These are phyloP conservation scores for Promerops cafer DNA, from an alignment of 2,113 vertebrate species.

Conservation along the genomic window DNA sequence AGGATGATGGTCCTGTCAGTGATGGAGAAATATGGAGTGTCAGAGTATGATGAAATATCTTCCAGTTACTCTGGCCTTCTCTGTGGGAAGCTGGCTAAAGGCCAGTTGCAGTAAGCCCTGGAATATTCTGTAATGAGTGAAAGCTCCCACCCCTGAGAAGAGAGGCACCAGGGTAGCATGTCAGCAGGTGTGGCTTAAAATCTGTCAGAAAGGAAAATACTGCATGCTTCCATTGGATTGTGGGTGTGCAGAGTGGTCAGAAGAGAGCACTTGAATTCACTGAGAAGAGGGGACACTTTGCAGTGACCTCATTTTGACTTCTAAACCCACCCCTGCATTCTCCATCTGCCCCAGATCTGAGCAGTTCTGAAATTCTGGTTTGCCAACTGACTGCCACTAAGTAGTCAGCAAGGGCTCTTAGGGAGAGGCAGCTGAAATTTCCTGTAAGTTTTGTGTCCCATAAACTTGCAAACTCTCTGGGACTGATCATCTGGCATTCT, in stretches of 20 bases:
- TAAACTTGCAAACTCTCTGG: neutral
- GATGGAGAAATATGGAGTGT: conserved; percentile 38
- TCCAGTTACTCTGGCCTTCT: neutral
- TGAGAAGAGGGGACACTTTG: neutral
- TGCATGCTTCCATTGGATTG: accelerated
- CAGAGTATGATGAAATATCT: conserved; percentile 9
- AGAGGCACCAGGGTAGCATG: accelerated
- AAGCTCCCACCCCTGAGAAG: neutral
- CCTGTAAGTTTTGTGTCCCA: neutral
- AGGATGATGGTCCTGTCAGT: conserved; percentile 19
- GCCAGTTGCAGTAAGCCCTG: neutral
- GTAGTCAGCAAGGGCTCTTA: neutral
- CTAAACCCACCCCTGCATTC: neutral
- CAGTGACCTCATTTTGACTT: neutral
- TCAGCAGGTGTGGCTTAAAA: neutral
- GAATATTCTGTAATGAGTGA: neutral
- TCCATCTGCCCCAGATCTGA: neutral
- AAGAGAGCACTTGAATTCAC: neutral
- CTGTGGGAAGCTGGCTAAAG: conserved; percentile 6
- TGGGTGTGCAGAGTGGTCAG: neutral
- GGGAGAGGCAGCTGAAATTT: neutral
- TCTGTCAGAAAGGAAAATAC: neutral
- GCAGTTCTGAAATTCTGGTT: neutral
- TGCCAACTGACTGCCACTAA: neutral
- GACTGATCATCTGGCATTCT: neutral